Evolutionary conservation across 2,113 vertebrate species (phyloP).

Genomic region (Apteryx owenii): DNA sequence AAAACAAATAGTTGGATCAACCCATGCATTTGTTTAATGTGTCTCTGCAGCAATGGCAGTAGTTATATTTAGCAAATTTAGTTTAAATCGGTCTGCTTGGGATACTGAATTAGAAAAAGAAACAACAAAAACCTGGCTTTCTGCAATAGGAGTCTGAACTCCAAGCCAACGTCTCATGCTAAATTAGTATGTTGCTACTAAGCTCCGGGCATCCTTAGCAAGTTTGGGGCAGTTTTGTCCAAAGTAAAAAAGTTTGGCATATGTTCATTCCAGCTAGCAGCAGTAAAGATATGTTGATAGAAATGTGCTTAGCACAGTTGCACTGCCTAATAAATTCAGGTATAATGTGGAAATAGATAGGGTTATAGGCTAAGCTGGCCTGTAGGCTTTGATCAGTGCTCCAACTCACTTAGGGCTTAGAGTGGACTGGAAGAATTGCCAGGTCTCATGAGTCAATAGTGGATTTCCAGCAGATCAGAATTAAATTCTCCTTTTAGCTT

Average conservation of each 20-base stretch:
- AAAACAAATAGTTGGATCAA: not conserved
- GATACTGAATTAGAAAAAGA: not conserved
- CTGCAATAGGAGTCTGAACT: not conserved
- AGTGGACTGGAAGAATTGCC: conserved; percentile 56
- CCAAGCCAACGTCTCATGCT: not conserved
- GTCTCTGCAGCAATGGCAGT: not conserved
- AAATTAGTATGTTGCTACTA: not conserved
- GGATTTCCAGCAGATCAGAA: conserved; percentile 64
- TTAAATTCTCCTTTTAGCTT: conserved; percentile 64
- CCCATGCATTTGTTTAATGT: not conserved
- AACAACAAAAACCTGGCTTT: not conserved
- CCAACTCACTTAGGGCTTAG: conserved; percentile 57
- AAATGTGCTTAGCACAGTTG: conserved; percentile 12
- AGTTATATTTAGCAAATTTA: not conserved
- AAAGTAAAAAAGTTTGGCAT: not conserved
- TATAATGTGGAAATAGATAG: conserved; percentile 55
- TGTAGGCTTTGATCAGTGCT: conserved; percentile 65
- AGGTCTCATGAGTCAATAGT: conserved; percentile 50
- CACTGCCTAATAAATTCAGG: conserved; percentile 59
- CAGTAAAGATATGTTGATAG: conserved; percentile 31
- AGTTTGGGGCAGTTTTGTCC: not conserved
- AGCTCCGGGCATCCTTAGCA: not conserved
- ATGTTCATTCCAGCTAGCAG: not conserved
- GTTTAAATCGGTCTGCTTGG: not conserved
- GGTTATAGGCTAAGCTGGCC: conserved; percentile 68